Base-by-base conservation (phyloP, 2,113 vertebrate genomes). In the Scomber scombrus region DNA sequence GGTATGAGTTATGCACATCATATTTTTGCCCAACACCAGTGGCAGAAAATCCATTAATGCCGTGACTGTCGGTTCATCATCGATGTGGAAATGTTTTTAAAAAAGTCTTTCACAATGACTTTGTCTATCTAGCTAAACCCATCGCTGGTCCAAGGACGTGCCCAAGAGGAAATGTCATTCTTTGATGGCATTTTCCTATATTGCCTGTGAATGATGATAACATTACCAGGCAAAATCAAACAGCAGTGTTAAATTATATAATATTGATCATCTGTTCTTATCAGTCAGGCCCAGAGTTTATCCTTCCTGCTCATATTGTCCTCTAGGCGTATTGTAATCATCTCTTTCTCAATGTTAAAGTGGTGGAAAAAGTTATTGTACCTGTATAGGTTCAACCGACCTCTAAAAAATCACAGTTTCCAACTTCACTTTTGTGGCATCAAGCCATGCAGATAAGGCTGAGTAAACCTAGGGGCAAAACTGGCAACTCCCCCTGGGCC, bases 261-360 rank as follows among this genome's bases (percentile, higher is more conserved):
- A 51, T 93, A 93, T 94, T 88, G 93, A 93, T 93, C 88, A 68
- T n/a, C 11, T 29, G 67, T 31, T 84, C 85, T 92, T 92, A 93
- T 93, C 91, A 75, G 87, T 54, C 19, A 19, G 54, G 58, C 12
- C 65, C 88, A 91, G 87, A 52, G 50, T 23, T 50, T 7, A 15
- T 82, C 81, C 63, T 72, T 75, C 71, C 51, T 71, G 34, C 68
- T 64, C 6, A 50, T 19, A 56, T 46, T 80, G 74, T 87, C 81
- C 78, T 70, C 72, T 46, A 3, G 16, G 18, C 65, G 64, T 52
- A 3, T 55, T 31, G 6, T 18, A 40, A 49, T 77, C 56, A 45
- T 73, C 23, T 19, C 18, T 78, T 46, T 84, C 7, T 73, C 52
- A 75, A 21, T 61, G 52, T 69, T 74, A 26, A 71, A 66, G 29